A percentile compares a stretch with the other conserved stretches of the same genome.
These are phyloP conservation scores for Enchytraeus crypticus DNA, from an alignment of 2,888 invertebrate species.

Conservation along the genomic window DNA sequence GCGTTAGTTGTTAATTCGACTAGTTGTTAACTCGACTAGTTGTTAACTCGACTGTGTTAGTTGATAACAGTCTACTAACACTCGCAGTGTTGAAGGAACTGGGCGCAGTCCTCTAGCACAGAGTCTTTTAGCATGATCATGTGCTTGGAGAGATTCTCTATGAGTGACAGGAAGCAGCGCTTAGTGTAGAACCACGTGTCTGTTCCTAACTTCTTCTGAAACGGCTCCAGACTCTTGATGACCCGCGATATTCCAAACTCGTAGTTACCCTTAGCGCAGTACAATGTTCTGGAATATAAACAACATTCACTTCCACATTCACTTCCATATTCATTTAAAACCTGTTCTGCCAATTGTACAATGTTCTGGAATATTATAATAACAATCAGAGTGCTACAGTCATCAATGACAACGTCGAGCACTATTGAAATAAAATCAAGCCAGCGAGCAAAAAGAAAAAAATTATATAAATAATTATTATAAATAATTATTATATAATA, in stretches of 20 bases:
- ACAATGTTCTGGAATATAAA: slow-evolving; percentile 60
- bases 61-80: slow-evolving; percentile 48
- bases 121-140: slow-evolving; percentile 77
- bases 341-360: background rate
- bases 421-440: too few relatives aligned
- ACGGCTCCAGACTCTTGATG: slow-evolving; percentile 89
- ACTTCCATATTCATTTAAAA: too few relatives aligned
- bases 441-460: too few relatives aligned
- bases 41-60: too few relatives aligned
- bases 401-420: too few relatives aligned
- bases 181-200: slow-evolving; percentile 99
- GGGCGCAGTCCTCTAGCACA: slow-evolving; percentile 75
- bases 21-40: too few relatives aligned
- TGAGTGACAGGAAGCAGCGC: slow-evolving; percentile 82
- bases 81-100: slow-evolving; percentile 83
- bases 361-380: background rate
- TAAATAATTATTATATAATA: too few relatives aligned
- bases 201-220: slow-evolving; percentile 84
- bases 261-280: slow-evolving; percentile 66
- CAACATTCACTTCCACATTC: too few relatives aligned
- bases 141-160: slow-evolving; percentile 82
- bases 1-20: too few relatives aligned
- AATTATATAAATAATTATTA: too few relatives aligned
- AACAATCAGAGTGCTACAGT: too few relatives aligned
- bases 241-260: slow-evolving; percentile 96